Conservation (phyloP, 2,888 invertebrate species). For the Plebejus anna region DNA sequence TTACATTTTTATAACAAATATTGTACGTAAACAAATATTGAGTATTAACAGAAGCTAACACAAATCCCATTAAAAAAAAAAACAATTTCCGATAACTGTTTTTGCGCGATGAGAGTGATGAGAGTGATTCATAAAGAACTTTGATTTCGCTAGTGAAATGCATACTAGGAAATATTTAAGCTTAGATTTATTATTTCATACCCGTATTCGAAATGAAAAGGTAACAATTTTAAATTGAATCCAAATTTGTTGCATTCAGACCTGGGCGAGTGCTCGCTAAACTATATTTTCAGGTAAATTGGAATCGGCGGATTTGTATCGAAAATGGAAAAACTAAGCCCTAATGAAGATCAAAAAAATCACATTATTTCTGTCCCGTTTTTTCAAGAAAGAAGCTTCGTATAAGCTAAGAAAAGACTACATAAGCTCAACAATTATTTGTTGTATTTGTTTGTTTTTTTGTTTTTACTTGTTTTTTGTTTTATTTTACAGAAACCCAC, state of each 20-base stretch:
- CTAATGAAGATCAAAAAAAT: not conserved
- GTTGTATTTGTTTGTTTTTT: not conserved
- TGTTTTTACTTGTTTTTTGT: not conserved
- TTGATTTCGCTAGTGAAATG: not conserved
- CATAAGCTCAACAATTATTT: not conserved
- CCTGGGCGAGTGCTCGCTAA: not conserved
- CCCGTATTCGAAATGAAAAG: conserved; percentile 17
- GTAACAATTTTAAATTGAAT: conserved; percentile 13
- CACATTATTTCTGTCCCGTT: not conserved
- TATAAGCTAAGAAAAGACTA: not conserved
- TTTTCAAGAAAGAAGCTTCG: not conserved
- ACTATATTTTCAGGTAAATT: conserved; percentile 4
- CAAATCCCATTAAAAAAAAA: not conserved
- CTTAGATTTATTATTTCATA: conserved; percentile 20
- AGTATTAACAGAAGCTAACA: not conserved
- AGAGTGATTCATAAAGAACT: not conserved
- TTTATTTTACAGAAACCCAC: not conserved
- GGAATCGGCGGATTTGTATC: not conserved
- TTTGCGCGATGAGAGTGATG: not conserved
- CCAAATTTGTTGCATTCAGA: conserved; percentile 16
- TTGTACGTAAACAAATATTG: not conserved
- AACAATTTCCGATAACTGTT: not conserved
- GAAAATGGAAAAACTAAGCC: not conserved
- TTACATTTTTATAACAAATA: not conserved
- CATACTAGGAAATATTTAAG: not conserved